Base-by-base conservation (phyloP, 2,113 vertebrate genomes). In the Galeopterus variegatus region DNA sequence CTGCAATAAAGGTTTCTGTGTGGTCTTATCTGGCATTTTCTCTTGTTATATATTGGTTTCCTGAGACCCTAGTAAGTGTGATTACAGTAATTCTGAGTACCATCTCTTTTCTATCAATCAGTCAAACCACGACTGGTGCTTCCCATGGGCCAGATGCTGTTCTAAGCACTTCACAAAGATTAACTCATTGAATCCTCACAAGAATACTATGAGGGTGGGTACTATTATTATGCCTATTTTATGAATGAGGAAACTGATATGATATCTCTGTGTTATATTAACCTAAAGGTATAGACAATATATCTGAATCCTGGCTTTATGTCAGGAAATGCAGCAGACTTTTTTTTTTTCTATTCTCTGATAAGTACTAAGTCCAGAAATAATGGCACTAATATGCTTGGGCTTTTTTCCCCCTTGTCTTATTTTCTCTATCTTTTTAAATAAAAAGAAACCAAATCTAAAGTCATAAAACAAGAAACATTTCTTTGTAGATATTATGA, bases 361-460 rank as follows among this genome's bases (percentile, higher is more conserved):
- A 24, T 72, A 10, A 10, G 24, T 50, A 13, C 31, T 33, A 50
- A 93, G 23, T 79, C 0, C 90, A 79, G 72, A 89, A 82, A 75
- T 88, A 90, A 89, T 60, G 26, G 18, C 2, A 13, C 33, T 95
- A 14, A n/a, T 76, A 81, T 24, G 41, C 11, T 45, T 96, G 10
- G n/a, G 3, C 6, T 58, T 88, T 91, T 33, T 18, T 1, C 8
- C 6, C 21, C 6, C 21, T 84, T 52, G 75, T 81, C 19, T 83
- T 90, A 36, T 58, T 60, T 73, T 36, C 12, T 60, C 10, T 67
- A 33, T 60, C 26, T 80, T 50, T 91, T 81, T 94, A 75, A 81
- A 84, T 96, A 70, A 65, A 93, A 56, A 90, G 82, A 84, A 96
- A 41, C 33, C 52, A 97, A 65, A 62, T 50, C 36, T 76, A n/a